A percentile compares a stretch with the other conserved stretches of the same genome.
phyloP scores from a whole-genome alignment of 2,797 vertebrate species.

The Peromyscus nudipes region DNA sequence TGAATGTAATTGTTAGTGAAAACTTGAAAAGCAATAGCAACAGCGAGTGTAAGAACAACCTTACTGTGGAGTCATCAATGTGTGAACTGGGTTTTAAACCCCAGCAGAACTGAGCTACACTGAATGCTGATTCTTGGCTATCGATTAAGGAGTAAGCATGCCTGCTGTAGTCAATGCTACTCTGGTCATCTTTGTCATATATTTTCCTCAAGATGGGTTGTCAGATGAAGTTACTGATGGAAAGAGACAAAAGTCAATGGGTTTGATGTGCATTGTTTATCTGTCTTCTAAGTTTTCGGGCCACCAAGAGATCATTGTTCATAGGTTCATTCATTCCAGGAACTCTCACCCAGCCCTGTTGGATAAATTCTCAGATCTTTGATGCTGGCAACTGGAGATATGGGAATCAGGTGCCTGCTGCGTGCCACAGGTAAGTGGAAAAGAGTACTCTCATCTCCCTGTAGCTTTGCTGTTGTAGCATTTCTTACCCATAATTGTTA shows the following conservation, averaged over 20 bases:
- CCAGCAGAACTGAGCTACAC: not conserved
- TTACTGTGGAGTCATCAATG: not conserved
- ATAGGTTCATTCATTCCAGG: slow-evolving; percentile 6
- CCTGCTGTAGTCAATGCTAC: not conserved
- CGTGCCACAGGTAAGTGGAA: slow-evolving; percentile 58
- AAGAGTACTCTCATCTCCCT: not conserved
- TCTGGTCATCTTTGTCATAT: not conserved
- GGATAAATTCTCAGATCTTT: not conserved
- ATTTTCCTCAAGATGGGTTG: not conserved
- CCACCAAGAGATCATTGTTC: not conserved
- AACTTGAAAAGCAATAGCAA: not conserved
- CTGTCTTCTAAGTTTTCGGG: not conserved
- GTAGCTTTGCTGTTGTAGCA: not conserved
- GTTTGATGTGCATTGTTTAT: not conserved
- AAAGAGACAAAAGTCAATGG: not conserved
- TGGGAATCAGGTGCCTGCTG: not conserved
- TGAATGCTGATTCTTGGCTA: accelerated
- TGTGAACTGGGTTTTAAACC: not conserved
- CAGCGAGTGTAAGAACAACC: not conserved
- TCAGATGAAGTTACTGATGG: not conserved
- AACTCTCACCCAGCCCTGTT: not conserved
- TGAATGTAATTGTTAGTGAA: not conserved
- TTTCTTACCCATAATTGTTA: not conserved
- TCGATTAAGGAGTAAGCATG: not conserved
- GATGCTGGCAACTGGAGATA: not conserved